phyloP scores from a whole-genome alignment of 2,888 invertebrate genomes.

The Thera obeliscata region DNA sequence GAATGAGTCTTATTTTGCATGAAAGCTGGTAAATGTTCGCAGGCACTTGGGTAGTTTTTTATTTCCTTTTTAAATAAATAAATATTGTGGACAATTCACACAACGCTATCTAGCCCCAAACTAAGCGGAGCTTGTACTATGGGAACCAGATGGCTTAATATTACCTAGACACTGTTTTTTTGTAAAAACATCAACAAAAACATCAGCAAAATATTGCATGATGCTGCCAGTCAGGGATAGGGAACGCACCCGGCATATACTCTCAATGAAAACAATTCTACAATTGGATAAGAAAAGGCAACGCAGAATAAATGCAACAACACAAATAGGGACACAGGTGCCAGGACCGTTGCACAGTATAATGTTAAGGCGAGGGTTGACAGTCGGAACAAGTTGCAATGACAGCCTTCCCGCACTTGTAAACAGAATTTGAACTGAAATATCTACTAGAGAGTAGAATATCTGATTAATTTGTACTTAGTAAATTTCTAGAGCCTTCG shows the following conservation, averaged over 20 bases:
- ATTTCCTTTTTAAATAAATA: no score
- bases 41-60: no score
- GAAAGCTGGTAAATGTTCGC: no score
- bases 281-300: conserved; percentile 87
- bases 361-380: no score
- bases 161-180: no score
- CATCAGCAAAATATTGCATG: conserved; percentile 92
- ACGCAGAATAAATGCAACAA: conserved; percentile 90
- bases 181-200: conserved; percentile 89
- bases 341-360: conserved; percentile 98
- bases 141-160: conserved; percentile 88
- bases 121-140: no score
- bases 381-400: no score
- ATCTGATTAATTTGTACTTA: conserved; percentile 24
- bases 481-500: conserved; percentile 39
- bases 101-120: no score
- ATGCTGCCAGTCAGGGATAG: conserved; percentile 96
- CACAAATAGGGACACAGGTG: conserved; percentile 96
- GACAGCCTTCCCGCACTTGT: no score
- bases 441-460: conserved; percentile 15
- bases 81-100: no score
- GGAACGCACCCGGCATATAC: conserved; percentile 95
- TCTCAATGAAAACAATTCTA: conserved; percentile 96
- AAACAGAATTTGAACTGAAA: conserved; percentile 18
- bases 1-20: no score